Evolutionary conservation across 2,113 vertebrate species (phyloP), one percentile per base, ranked within the genome.

Genomic region (Rhabdornis inornatus): DNA sequence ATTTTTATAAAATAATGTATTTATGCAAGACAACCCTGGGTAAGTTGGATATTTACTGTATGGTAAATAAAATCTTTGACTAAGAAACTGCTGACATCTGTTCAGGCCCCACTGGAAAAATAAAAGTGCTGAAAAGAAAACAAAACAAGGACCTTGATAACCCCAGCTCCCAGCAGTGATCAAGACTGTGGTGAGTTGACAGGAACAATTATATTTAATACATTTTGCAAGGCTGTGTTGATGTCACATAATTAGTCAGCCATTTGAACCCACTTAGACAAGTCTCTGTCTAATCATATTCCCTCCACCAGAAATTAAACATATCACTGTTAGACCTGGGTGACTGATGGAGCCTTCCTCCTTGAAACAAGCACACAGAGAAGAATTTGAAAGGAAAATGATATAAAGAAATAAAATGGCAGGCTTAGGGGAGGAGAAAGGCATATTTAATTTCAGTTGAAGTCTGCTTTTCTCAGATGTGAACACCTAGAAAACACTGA

Each of bases 181-280:
- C 0, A 0, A 49, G 59, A 17, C n/a, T 78, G 52, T 49, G 37
- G 11, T 7, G 31, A 82, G 8, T 33, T 95, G 91, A 85, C 82
- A 94, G 50, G 83, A 86, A 49, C 40, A 95, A 92, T 92, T 90
- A 83, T 40, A 49, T 65, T 94, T 84, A 75, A 64, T 61, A 23
- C 22, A 65, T 68, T 95, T 90, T 93, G 13, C 56, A 81, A 87
- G 72, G 64, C 40, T 90, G 31, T 74, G 47, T 83, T 83, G 76
- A 33, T 96, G 85, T 71, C 72, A 75, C 40, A 13, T 93, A 90
- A 94, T 97, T 94, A 95, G n/a, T 87, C 79, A 89, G 42, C 53
- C 4, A 1, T 70, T 37, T 90, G 86, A 94, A 93, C 75, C 42
- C 37, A 35, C 60, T 82, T 40, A 68, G 89, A 56, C 1, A 11